phyloP scores from a whole-genome alignment of 2,113 vertebrate genomes.

The Ramphastos sulfuratus region DNA sequence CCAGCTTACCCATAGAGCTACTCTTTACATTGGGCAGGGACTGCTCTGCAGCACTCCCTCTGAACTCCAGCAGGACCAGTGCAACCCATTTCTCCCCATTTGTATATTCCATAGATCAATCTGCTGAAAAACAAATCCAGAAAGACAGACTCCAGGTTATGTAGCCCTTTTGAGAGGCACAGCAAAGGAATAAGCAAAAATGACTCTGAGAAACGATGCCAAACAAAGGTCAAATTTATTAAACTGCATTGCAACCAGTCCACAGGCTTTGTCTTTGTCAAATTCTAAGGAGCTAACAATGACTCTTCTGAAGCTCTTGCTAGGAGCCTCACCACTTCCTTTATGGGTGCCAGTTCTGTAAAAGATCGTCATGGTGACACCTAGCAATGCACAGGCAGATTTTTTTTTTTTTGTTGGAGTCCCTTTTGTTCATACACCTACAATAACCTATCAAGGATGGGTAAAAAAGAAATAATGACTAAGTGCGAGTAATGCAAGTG shows the following conservation, averaged over 20 bases:
- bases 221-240: not conserved
- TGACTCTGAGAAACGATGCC: not conserved
- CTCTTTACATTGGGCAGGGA: not conserved
- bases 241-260: not conserved
- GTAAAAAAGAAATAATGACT: not conserved
- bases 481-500: not conserved
- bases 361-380: not conserved
- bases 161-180: not conserved
- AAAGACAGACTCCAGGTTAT: not conserved
- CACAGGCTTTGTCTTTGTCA: not conserved
- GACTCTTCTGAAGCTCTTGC: not conserved
- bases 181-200: not conserved
- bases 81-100: not conserved
- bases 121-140: not conserved
- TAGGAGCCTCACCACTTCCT: not conserved
- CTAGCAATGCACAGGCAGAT: not conserved
- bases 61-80: not conserved
- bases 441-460: not conserved
- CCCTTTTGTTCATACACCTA: not conserved
- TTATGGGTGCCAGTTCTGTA: not conserved
- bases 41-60: fast-evolving
- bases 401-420: not conserved
- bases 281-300: not conserved
- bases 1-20: fast-evolving
- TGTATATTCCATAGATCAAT: not conserved